phyloP scores from a whole-genome alignment of 2,113 vertebrate species.

The Hirundichthys speculiger region DNA sequence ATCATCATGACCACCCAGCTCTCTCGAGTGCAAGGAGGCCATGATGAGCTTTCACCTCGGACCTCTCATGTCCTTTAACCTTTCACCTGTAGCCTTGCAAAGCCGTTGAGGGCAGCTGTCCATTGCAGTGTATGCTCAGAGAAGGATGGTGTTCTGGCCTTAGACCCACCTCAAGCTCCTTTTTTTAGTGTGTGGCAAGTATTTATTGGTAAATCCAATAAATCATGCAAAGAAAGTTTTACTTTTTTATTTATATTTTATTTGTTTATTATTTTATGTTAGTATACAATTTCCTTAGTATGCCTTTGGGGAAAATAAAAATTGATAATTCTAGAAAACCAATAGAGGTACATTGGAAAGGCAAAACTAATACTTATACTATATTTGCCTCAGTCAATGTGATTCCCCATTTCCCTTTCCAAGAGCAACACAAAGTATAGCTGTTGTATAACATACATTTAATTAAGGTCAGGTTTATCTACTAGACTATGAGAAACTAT shows the following conservation, averaged over 20 bases:
- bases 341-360: too few species aligned
- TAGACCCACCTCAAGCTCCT: not conserved
- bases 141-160: not conserved
- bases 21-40: constrained; percentile 39
- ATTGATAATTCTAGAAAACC: too few species aligned
- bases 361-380: too few species aligned
- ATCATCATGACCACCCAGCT: constrained; percentile 57
- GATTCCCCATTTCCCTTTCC: not conserved
- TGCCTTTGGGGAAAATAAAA: too few species aligned
- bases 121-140: constrained; percentile 3
- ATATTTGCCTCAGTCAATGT: too few species aligned
- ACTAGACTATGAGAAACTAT: constrained; percentile 21
- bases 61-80: constrained; percentile 67
- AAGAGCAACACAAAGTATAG: not conserved
- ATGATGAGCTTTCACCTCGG: constrained; percentile 65
- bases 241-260: not conserved
- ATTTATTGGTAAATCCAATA: not conserved
- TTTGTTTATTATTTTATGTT: not conserved
- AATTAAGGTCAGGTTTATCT: constrained; percentile 14
- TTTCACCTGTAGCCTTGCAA: constrained; percentile 58
- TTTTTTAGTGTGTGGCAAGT: not conserved
- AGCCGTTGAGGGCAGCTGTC: constrained; percentile 58
- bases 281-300: too few species aligned
- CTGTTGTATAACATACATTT: constrained; percentile 7
- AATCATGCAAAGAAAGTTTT: not conserved